phyloP scores from a whole-genome alignment of 1,140 invertebrate genomes.

The Episyrphus balteatus region DNA sequence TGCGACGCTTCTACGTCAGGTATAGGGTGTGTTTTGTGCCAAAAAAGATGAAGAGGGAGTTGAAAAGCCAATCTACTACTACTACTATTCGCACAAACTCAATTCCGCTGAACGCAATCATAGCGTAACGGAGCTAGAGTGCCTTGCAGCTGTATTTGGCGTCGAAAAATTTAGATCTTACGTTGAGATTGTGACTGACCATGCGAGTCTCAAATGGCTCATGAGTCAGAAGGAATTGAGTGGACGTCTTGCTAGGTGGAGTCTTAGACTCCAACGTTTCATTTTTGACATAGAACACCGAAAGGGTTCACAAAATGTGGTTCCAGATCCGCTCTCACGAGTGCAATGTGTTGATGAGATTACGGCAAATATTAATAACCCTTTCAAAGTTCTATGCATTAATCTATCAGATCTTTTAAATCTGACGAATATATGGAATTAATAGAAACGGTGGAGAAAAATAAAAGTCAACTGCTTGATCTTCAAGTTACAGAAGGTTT shows the following conservation, averaged over 20 bases:
- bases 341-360: background rate
- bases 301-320: constrained; percentile 11
- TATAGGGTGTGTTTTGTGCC: background rate
- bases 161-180: constrained; percentile 36
- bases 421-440: background rate
- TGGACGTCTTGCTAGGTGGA: constrained; percentile 18
- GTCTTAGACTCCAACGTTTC: too few relatives aligned
- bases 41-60: constrained; percentile 8
- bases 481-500: background rate
- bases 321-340: constrained; percentile 19
- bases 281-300: background rate
- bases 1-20: constrained; percentile 9
- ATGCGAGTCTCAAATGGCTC: too few relatives aligned
- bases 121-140: constrained; percentile 37
- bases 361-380: background rate
- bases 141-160: too few relatives aligned
- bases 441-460: background rate
- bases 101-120: constrained; percentile 36
- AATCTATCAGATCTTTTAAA: background rate
- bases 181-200: too few relatives aligned
- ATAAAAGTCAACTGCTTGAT: constrained; percentile 1
- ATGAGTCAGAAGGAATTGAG: too few relatives aligned
- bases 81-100: too few relatives aligned
- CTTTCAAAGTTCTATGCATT: background rate
- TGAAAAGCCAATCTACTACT: constrained; percentile 22